Evolutionary conservation across 2,113 vertebrate species (phyloP), one percentile per base, ranked within the genome.

Genomic region (Odocoileus hemionus): DNA sequence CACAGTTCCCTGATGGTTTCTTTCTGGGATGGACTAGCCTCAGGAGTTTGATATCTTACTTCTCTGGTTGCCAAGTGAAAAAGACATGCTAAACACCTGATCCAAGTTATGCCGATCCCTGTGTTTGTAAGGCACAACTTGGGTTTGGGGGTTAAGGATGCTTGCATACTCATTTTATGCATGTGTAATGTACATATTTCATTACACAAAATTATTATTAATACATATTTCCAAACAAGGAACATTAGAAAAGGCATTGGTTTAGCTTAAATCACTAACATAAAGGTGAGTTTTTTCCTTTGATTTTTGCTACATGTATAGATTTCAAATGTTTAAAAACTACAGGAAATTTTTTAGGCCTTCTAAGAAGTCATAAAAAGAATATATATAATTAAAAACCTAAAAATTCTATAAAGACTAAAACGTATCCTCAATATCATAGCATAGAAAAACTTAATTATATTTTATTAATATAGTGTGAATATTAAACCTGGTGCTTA

Each of bases 1-100:
- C 88, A 88, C 4, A 86, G 9, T 3, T 86, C 39, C 87, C 23
- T 96, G 58, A 95, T 16, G 89, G 91, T 54, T 55, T 97, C 33
- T 95, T 91, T 91, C 36, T 86, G 79, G 50, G 4, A 78, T 50
- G 52, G 11, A 61, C 30, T 88, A 0, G 76, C 30, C 96, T 97
- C 33, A 61, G 3, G 93, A 92, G 10, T 87, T 93, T 86, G 96
- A 57, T 90, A 86, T 8, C 6, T 83, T 19, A 28, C 39, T 97
- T 19, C 58, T 50, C 15, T 94, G 0, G 1, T 60, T 95, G 92
- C 10, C 50, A 89, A 33, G 57, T 76, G 60, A 93, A 95, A 84
- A 0, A 83, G 13, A 55, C 16, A 15, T 43, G 25, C 6, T 8
- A 61, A 70, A 54, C 12, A 97, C 79, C 7, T 47, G 11, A 7